These are phyloP conservation scores for Falcunculus frontatus DNA, from an alignment of 2,113 vertebrate species.

Conservation along the genomic window DNA sequence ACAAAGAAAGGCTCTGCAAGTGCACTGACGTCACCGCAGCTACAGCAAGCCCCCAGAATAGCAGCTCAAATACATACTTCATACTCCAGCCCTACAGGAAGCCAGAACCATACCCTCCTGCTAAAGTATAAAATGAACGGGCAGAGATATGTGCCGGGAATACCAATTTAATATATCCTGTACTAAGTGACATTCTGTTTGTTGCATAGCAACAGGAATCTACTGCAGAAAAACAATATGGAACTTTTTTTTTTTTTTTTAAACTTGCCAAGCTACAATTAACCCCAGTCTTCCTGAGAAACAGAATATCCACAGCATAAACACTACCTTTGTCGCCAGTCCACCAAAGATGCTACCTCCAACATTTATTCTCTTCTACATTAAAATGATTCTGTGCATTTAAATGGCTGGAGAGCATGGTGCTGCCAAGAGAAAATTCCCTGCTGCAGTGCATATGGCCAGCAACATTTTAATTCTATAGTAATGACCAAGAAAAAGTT, in stretches of 20 bases:
- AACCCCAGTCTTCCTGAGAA: constrained; percentile 51
- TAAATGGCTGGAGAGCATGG: not conserved
- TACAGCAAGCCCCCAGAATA: constrained; percentile 50
- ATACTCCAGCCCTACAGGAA: constrained; percentile 51
- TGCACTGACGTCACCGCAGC: constrained; percentile 29
- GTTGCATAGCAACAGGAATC: constrained; percentile 75
- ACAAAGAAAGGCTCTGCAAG: constrained; percentile 42
- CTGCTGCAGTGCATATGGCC: not conserved
- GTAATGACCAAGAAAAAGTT: not conserved
- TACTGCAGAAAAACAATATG: constrained; percentile 69
- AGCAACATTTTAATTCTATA: not conserved
- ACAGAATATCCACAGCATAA: not conserved
- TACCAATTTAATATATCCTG: constrained; percentile 70
- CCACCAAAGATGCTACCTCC: not conserved
- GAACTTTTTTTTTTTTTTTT: constrained; percentile 16
- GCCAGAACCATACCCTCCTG: constrained; percentile 41
- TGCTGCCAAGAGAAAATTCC: not conserved
- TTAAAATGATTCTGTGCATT: not conserved
- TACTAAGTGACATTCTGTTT: constrained; percentile 65
- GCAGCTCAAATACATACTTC: constrained; percentile 33
- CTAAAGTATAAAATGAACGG: constrained; percentile 63
- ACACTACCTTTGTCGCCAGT: not conserved
- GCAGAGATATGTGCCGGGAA: constrained; percentile 57
- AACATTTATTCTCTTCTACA: not conserved
- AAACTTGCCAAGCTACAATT: constrained; percentile 69